Evolutionary conservation across 1,140 invertebrate genomes (phyloP), one percentile per base, ranked within the genome.

Genomic region (Drosophila eugracilis): DNA sequence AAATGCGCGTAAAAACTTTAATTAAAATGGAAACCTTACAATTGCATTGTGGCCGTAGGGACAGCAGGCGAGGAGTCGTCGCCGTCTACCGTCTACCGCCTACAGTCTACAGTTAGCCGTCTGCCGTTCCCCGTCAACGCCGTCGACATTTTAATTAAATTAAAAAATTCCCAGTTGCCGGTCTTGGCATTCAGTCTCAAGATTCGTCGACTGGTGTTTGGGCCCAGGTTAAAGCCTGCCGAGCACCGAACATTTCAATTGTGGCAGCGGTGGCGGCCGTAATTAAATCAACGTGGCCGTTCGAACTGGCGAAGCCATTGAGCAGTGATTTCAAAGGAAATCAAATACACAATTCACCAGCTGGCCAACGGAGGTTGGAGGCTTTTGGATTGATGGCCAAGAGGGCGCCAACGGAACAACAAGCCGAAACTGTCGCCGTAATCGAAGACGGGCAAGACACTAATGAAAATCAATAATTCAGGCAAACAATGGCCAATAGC

Each of bases 401-500:
- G 5, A n/a, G 6, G n/a, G 21, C 6, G 12, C 41, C 21, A 63
- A 53, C 55, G 32, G n/a, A n/a, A n/a, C 70, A 52, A 39, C 47
- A 12, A 45, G n/a, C 74, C 45, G 57, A 74, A 78, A 78, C 62
- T 76, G 80, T 78, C 59, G 76, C 53, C 58, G 83, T 66, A 71
- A 78, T 88, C 65, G 78, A 86, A 88, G 65, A 54, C 70, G 48
- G 42, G 22, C 14, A 54, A 74, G 69, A 66, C 69, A 71, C 55
- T 75, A 88, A 86, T 86, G 74, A 86, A 86, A 86, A 86, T 86
- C 81, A 86, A 86, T 86, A 86, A 86, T 88, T 88, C 83, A 86
- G 57, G 19, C 70, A 50, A 59, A 71, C 83, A 77, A 86, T 77
- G 42, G 78, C 28, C 70, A 55, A 44, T 34, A 26, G 32, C 19